Base-by-base conservation (phyloP, 23 tunicate species). In the Ciona savignyi region DNA sequence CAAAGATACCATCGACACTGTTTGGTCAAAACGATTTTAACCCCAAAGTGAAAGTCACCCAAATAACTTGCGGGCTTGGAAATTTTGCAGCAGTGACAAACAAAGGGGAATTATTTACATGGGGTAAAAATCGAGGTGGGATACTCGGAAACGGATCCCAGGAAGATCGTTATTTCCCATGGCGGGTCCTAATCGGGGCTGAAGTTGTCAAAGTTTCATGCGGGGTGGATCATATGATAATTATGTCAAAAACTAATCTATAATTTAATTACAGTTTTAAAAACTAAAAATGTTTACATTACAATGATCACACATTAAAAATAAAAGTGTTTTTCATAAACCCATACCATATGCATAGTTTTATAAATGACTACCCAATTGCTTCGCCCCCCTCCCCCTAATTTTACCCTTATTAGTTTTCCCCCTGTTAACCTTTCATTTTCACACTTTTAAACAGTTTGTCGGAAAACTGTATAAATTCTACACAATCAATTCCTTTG, bases 61-160 rank as follows among this genome's bases (percentile, higher is more conserved):
- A 76, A 31, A 71, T 91, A 0, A 30, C 28, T 20, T 84, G 86
- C 67, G 97, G 97, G 4, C 30, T 91, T 28, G 70, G 80, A 6
- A 78, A 76, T 60, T 76, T 84, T 76, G 87, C 84, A 23, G 97
- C 97, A 22, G 66, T 91, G 15, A 91, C 82, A 2, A 91, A 84
- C 71, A 69, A 32, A 0, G 85, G 83, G 4, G 97, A 84, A 76
- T 72, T 91, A 72, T 91, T 71, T 33, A 68, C 89, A 2, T 91
- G 97, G 97, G 97, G 97, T 11, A 91, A 79, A 72, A 91, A 91
- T 60, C 70, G 51, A 27, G 33, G 29, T 66, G 97, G 97, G 27
- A 79, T 90, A 66, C 72, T 91, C 51, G 97, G 97, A 29, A 79
- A 80, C 1, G 80, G 80, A 23, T 19, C 35, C 21, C 0, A 56